Percentiles rank a stretch among this genome's conserved stretches.
These are phyloP conservation scores for Lepus townsendii DNA, from an alignment of 2,797 vertebrate species.

Conservation along the genomic window DNA sequence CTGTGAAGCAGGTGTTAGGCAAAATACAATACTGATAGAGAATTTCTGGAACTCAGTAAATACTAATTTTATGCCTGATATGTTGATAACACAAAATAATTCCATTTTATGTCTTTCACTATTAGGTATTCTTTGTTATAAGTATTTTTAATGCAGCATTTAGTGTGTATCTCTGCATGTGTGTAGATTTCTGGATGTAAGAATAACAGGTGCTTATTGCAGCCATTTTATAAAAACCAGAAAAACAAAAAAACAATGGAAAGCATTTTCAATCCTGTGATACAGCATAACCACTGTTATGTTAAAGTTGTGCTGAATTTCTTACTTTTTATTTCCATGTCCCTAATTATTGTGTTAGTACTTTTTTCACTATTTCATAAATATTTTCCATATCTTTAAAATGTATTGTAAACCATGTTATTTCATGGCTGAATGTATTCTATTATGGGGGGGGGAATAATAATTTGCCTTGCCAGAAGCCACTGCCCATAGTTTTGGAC, in stretches of 20 bases:
- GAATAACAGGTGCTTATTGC: background rate
- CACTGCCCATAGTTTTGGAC: background rate
- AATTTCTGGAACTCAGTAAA: background rate
- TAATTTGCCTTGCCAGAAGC: constrained; percentile 1
- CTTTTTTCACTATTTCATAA: background rate
- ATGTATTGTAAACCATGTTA: background rate
- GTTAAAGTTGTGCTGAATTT: background rate
- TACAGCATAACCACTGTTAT: background rate
- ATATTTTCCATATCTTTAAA: background rate
- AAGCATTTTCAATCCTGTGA: background rate
- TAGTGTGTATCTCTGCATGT: background rate
- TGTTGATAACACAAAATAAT: background rate
- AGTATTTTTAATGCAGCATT: background rate
- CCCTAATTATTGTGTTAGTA: background rate
- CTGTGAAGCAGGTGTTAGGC: background rate
- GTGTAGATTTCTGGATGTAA: background rate
- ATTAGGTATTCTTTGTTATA: background rate
- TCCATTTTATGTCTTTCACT: background rate
- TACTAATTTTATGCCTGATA: background rate
- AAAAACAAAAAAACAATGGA: background rate
- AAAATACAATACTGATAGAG: background rate
- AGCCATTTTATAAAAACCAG: constrained; percentile 28
- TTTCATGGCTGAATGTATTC: constrained; percentile 13
- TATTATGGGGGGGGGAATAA: background rate
- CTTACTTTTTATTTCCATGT: background rate